Evolutionary conservation across 2,888 invertebrate species (phyloP).

Genomic region (Cantharis rustica): DNA sequence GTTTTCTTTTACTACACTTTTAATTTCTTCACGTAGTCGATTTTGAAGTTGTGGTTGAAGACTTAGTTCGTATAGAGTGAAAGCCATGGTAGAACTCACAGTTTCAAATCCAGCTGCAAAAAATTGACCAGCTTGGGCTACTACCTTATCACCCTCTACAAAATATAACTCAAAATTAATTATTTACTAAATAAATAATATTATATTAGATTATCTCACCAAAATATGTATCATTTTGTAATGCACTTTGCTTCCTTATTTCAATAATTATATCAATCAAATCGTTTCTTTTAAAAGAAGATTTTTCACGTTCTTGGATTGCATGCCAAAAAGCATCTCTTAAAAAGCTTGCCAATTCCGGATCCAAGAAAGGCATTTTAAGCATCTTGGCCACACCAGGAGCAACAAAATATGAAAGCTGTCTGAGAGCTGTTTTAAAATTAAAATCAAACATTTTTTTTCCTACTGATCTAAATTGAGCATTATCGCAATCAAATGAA

Average conservation of each 20-base stretch:
- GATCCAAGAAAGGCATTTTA: conserved; percentile 40
- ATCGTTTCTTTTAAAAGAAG: conserved; percentile 41
- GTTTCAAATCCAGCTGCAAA: conserved; percentile 68
- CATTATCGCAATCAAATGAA: conserved; percentile 49
- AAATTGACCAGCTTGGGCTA: conserved; percentile 64
- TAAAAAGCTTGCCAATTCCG: conserved; percentile 41
- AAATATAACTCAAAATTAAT: conserved; percentile 12
- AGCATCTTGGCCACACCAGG: conserved; percentile 39
- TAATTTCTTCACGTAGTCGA: conserved; percentile 59
- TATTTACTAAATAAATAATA: not conserved
- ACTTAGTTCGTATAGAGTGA: conserved; percentile 62
- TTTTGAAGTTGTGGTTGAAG: conserved; percentile 60
- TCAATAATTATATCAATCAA: conserved; percentile 45
- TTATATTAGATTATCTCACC: not conserved
- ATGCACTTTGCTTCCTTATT: not conserved
- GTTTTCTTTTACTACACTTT: conserved; percentile 45
- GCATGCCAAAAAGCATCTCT: conserved; percentile 43
- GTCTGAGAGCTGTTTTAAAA: conserved; percentile 37
- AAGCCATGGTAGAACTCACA: conserved; percentile 62
- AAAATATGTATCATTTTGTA: not conserved
- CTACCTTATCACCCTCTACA: conserved; percentile 61
- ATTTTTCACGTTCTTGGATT: conserved; percentile 40
- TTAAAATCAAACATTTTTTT: conserved; percentile 46
- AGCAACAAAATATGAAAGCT: conserved; percentile 42
- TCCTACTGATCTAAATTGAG: conserved; percentile 51